A percentile compares a stretch with the other conserved stretches of the same genome.
Conservation (phyloP, 2,797 vertebrate genomes). For the Sebastes ruberrimus region DNA sequence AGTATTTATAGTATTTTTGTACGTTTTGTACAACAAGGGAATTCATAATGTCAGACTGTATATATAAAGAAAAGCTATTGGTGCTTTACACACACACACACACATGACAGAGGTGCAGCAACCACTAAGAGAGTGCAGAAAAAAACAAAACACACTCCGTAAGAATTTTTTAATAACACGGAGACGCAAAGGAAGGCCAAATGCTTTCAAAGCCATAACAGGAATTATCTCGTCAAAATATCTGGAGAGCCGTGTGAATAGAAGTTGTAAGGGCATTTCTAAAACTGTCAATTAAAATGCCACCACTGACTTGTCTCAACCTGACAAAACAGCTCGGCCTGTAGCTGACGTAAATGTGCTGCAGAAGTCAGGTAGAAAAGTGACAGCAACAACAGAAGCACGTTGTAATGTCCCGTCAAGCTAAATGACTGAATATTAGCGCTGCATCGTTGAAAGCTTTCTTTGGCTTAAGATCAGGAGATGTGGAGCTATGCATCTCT, state of each 20-base stretch:
- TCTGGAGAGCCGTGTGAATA: not conserved
- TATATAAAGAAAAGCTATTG: not conserved
- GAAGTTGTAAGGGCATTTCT: not conserved
- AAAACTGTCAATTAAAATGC: not conserved
- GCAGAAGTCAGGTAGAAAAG: not conserved
- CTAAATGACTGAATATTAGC: not conserved
- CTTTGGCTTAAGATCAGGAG: not conserved
- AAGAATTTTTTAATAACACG: not conserved
- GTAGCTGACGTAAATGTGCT: not conserved
- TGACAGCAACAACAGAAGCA: not conserved
- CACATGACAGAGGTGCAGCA: not conserved
- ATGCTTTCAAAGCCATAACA: not conserved
- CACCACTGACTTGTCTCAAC: not conserved
- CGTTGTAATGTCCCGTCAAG: not conserved
- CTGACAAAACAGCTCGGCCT: not conserved
- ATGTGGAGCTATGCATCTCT: not conserved
- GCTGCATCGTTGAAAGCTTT: not conserved
- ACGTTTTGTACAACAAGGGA: not conserved
- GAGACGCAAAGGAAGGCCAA: not conserved
- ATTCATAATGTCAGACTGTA: not conserved
- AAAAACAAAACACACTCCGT: not conserved
- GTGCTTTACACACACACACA: not conserved
- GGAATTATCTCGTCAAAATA: constrained; percentile 21
- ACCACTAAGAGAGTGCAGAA: not conserved
- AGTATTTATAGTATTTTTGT: not conserved